A percentile compares a stretch with the other conserved stretches of the same genome.
These are phyloP conservation scores for Ectemnius lituratus DNA, from an alignment of 2,888 invertebrate genomes.

Conservation along the genomic window DNA sequence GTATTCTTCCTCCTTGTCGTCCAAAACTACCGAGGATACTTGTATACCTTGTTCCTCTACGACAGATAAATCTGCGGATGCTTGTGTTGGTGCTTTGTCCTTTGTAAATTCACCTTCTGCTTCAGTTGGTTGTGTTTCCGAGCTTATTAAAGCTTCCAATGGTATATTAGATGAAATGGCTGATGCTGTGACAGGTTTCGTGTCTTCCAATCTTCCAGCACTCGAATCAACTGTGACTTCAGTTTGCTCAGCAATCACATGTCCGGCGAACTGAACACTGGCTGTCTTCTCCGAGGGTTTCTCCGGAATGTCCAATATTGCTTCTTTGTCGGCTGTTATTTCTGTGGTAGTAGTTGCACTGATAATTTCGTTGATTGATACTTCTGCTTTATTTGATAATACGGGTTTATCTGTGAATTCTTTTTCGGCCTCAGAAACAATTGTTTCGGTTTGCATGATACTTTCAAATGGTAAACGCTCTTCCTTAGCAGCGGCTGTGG, in stretches of 20 bases:
- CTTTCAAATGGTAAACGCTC: conserved; percentile 80
- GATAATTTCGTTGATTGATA: conserved; percentile 67
- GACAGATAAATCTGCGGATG: conserved; percentile 65
- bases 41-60: conserved; percentile 71
- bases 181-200: conserved; percentile 69
- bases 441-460: conserved; percentile 80
- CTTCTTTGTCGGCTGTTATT: conserved; percentile 80
- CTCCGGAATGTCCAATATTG: conserved; percentile 74
- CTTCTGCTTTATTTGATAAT: conserved; percentile 68
- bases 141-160: conserved; percentile 80
- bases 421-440: conserved; percentile 81
- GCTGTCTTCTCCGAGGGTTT: conserved; percentile 77
- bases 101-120: conserved; percentile 78
- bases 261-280: conserved; percentile 77
- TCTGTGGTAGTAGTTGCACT: conserved; percentile 81
- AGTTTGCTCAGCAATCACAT: conserved; percentile 79
- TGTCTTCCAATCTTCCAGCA: conserved; percentile 70
- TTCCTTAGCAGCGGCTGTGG: conserved; percentile 76
- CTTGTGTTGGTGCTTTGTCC: conserved; percentile 75
- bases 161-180: conserved; percentile 80
- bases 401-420: conserved; percentile 68
- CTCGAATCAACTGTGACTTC: conserved; percentile 79
- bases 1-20: conserved; percentile 79
- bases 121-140: conserved; percentile 81
- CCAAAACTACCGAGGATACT: conserved; percentile 70